A percentile compares a stretch with the other conserved stretches of the same genome.
phyloP scores from a whole-genome alignment of 2,113 vertebrate genomes.

The Propithecus coquereli region DNA sequence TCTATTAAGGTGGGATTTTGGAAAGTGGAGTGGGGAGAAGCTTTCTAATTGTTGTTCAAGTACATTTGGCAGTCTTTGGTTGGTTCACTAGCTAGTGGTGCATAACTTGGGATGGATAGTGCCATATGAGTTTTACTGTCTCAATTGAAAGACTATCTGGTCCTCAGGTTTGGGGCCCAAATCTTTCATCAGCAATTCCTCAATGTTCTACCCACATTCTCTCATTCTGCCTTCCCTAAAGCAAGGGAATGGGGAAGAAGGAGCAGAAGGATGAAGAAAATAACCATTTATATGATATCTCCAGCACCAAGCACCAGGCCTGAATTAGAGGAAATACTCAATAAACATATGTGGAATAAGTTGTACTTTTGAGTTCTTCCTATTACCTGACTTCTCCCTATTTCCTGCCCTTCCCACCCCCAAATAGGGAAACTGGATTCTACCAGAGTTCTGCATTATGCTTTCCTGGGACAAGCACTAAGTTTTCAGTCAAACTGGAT shows the following conservation, averaged over 20 bases:
- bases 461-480: background rate
- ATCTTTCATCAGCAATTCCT: background rate
- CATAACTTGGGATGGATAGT: background rate
- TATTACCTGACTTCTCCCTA: background rate
- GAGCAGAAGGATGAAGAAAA: background rate
- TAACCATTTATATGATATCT: background rate
- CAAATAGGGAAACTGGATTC: background rate
- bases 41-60: background rate
- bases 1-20: background rate
- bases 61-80: background rate
- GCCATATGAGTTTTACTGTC: background rate
- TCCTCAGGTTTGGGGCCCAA: background rate
- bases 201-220: background rate
- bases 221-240: background rate
- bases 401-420: background rate
- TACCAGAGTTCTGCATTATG: background rate
- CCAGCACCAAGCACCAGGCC: background rate
- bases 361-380: background rate
- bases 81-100: background rate
- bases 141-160: background rate
- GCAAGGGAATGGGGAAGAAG: background rate
- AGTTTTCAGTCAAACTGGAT: background rate
- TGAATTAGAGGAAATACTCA: background rate
- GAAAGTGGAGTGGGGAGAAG: background rate
- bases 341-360: background rate